phyloP scores from a whole-genome alignment of 1,140 invertebrate species.

The Lepidurus packardi region DNA sequence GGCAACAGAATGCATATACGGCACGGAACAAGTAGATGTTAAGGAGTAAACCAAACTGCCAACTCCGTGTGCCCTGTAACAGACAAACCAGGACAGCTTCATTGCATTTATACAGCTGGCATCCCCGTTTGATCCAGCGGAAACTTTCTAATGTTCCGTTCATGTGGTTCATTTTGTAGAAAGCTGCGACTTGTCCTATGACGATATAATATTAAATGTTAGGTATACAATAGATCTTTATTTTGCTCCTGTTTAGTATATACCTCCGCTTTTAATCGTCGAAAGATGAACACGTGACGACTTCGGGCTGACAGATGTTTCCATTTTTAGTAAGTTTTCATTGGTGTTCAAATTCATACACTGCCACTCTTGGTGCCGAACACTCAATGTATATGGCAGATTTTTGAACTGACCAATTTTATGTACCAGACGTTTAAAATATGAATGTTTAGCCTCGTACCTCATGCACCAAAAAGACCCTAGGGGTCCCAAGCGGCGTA shows the following conservation, averaged over 20 bases:
- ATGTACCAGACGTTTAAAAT: slow-evolving; percentile 30
- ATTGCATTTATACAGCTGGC: neutral
- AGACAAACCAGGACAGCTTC: neutral
- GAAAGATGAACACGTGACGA: neutral
- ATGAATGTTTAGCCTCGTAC: slow-evolving; percentile 33
- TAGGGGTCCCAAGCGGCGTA: slow-evolving; percentile 27
- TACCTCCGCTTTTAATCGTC: neutral
- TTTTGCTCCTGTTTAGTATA: slow-evolving; percentile 16
- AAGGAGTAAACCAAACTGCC: neutral
- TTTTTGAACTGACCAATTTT: slow-evolving; percentile 27
- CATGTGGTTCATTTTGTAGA: neutral
- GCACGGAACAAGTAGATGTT: neutral
- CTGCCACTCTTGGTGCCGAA: slow-evolving; percentile 29
- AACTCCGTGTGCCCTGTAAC: neutral
- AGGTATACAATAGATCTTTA: slow-evolving; percentile 24
- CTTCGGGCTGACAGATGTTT: neutral
- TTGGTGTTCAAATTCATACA: slow-evolving; percentile 12
- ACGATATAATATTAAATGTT: neutral
- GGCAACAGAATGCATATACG: neutral
- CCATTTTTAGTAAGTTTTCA: neutral
- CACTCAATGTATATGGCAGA: slow-evolving; percentile 24
- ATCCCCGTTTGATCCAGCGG: neutral
- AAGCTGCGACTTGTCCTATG: slow-evolving; percentile 23
- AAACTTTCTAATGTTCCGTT: neutral
- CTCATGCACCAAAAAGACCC: slow-evolving; percentile 12